Base-by-base conservation (phyloP, 30 jellyfish, hydroid and myxozoan species). In the Turritopsis rubra region DNA sequence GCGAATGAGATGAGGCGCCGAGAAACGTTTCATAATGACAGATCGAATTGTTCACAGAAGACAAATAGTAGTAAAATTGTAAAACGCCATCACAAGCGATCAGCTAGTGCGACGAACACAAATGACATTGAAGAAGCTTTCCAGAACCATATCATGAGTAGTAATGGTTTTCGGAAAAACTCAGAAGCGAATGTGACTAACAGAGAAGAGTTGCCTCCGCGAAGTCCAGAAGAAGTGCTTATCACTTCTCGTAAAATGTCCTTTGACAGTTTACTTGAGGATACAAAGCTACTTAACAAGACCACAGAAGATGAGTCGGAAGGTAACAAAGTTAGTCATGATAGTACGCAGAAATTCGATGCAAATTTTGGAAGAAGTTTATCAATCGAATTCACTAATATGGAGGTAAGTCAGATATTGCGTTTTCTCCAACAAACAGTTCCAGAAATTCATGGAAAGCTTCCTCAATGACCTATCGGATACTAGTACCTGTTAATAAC, bases 81-180 rank as follows among this genome's bases (percentile, higher is more conserved):
- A 7, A 68, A 68, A 68, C 28, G 77, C 28, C 77, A n/a, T n/a
- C n/a, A 68, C 77, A 27, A n/a, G 30, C 77, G 77, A 7, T 68
- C 77, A n/a, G 28, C 77, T 23, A 68, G 77, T 68, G 28, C 77
- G 77, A 27, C 77, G 31, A 27, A 68, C 30, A 8, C 77, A 23
- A 68, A 68, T 19, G 30, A 23, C 16, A n/a, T 68, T 9, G 28
- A n/a, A 27, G 60, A 5, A 41, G 60, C 60, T 13, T 41, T 41
- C 13, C 60, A 13, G 13, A 5, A 41, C 13, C 60, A 41, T 41
- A 3, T 41, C 13, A 13, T 41, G 5, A 41, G 13, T 41, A 13
- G 13, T 41, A 41, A n/a, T n/a, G 0, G 73, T 60, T 18, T 23
- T 21, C 19, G 19, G 21, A 21, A 22, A 27, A 68, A 68, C 21